Base-by-base conservation (phyloP, 1,140 invertebrate species). In the Ladona fulva region DNA sequence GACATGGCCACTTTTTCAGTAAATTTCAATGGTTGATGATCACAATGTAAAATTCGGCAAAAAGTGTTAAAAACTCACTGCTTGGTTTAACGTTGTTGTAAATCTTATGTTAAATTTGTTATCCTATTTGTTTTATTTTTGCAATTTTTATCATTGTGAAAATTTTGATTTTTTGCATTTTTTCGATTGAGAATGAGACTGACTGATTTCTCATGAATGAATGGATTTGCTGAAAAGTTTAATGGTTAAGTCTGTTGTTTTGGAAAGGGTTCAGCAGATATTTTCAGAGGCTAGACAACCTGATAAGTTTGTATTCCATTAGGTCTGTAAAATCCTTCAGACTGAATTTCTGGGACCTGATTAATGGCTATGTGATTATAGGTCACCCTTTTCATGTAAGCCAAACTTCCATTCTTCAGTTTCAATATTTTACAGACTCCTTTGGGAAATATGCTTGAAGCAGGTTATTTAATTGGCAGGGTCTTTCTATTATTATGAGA, bases 41-140 rank as follows among this genome's bases (percentile, higher is more conserved):
- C 16, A 66, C 19, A 66, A 3, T 22, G n/a, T 19, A 19, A 22
- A 66, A 22, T 66, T 66, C 12, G n/a, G 52, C 19, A 52, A 22
- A 66, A 66, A 66, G 16, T 66, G 52, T 66, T 6, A 66, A 19
- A 19, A 66, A 66, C 52, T 66, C 52, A 16, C 1, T 66, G n/a
- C 52, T 12, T 66, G 52, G 52, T 22, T 66, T 66, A 22, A 66
- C 14, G n/a, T 66, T 66, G 52, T 66, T 66, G 52, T 66, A 66
- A 66, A 66, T 66, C 52, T 66, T 66, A 66, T 66, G 52, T 66
- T 66, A 66, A 66, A 66, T 6, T 66, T 66, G 52, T 66, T 66
- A 22, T 37, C 3, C 1, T 66, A 66, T 66, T 66, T 66, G 52
- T 66, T 66, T 66, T 22, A 66, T 66, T 66, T 66, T 66, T 66